Evolutionary conservation across 1,140 invertebrate genomes (phyloP).

Genomic region (Pollicipes pollicipes): DNA sequence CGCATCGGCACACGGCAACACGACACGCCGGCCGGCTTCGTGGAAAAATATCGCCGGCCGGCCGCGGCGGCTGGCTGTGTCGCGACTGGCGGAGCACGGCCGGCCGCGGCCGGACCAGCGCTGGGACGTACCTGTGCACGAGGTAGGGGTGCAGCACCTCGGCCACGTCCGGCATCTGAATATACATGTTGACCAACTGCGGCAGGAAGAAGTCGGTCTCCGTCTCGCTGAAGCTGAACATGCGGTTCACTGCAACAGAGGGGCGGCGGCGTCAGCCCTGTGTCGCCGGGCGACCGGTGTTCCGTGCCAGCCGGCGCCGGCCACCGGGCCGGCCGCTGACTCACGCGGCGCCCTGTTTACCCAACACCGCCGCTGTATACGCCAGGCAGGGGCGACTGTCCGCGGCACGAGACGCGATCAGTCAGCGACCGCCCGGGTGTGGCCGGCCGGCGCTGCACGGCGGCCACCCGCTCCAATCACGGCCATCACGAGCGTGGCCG

Average conservation of each 20-base stretch:
- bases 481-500: too few relatives aligned
- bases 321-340: conserved; percentile 15
- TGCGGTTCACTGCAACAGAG: conserved; percentile 47
- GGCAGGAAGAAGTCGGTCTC: conserved; percentile 97
- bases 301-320: conserved; percentile 10
- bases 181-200: conserved; percentile 93
- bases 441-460: too few relatives aligned
- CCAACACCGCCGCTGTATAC: too few relatives aligned
- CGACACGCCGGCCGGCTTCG: too few relatives aligned
- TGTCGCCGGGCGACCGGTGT: conserved; percentile 39
- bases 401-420: too few relatives aligned
- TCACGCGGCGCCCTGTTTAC: conserved; percentile 13
- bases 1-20: too few relatives aligned
- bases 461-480: too few relatives aligned
- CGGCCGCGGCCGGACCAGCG: too few relatives aligned
- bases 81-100: too few relatives aligned
- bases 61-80: too few relatives aligned
- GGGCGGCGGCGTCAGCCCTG: conserved; percentile 57
- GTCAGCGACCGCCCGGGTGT: too few relatives aligned
- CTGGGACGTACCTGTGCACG: conserved; percentile 41
- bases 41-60: conserved; percentile 23
- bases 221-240: conserved; percentile 79
- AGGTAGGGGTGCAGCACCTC: conserved; percentile 90
- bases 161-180: conserved; percentile 90
- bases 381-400: too few relatives aligned